Evolutionary conservation across 2,113 vertebrate genomes (phyloP), one percentile per base, ranked within the genome.

Genomic region (Gallinago media): DNA sequence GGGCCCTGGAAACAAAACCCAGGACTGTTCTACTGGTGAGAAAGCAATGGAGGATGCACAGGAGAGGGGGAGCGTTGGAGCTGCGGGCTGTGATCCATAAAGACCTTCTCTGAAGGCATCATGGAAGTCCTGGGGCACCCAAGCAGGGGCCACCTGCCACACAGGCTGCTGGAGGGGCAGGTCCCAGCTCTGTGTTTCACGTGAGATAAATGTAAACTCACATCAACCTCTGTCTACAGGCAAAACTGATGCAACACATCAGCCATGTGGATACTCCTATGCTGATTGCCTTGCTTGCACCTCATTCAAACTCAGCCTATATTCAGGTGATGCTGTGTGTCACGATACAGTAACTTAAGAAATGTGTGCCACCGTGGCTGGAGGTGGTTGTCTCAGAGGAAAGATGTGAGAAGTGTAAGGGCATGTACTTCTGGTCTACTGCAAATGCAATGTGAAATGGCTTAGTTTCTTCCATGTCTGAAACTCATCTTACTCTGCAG

Each of bases 401-500:
- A 47, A 55, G 75, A 15, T 0, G 4, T 21, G 47, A 81, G 65
- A 31, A n/a, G n/a, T 20, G 8, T 42, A 40, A n/a, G 26, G 44
- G 50, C 79, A 58, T 3, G 78, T 65, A 61, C 18, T 75, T 47
- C 47, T 38, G 50, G 7, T 21, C 50, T 72, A 1, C 4, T 62
- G 75, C 49, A 88, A 85, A 93, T 8, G 31, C 12, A 34, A 42
- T 73, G 36, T 36, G 40, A 70, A 80, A 66, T 5, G 71, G 52
- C 22, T 55, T 59, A 11, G 15, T 15, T 74, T 92, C 63, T 58
- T 31, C 76, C 9, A 1, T 2, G 34, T 10, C 79, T 71, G 89
- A 95, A 95, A 59, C 88, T 77, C 79, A 22, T 50, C 50, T 67
- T 46, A 20, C 56, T 42, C 55, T 38, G 52, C 47, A 91, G 55